A percentile compares a stretch with the other conserved stretches of the same genome.
phyloP scores from a whole-genome alignment of 2,888 invertebrate genomes.

The Gortyna flavago region DNA sequence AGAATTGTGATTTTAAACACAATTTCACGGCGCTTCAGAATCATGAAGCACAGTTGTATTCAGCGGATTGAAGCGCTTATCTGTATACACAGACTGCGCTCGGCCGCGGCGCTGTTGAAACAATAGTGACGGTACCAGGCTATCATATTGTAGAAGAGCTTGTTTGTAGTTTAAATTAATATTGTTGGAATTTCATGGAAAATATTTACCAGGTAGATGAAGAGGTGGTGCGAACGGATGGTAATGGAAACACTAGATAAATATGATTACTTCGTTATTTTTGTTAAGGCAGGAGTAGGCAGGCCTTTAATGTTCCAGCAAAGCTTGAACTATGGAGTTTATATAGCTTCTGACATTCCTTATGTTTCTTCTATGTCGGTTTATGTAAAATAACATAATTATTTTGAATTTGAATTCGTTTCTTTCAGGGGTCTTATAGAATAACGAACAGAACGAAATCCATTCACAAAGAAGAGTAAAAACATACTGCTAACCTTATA shows the following conservation, averaged over 20 bases:
- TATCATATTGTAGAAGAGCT: slow-evolving; percentile 35
- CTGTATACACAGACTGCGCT: slow-evolving; percentile 43
- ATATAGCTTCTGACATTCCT: neutral
- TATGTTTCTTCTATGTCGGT: no score
- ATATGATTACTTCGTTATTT: neutral
- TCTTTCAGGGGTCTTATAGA: neutral
- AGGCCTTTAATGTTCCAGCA: neutral
- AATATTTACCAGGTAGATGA: neutral
- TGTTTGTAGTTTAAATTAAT: slow-evolving; percentile 33
- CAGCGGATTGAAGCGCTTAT: slow-evolving; percentile 54
- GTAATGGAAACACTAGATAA: no score
- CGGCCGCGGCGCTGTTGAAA: slow-evolving; percentile 24
- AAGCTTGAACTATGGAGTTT: neutral
- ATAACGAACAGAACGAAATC: neutral
- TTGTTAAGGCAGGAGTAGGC: no score
- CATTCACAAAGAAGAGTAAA: neutral
- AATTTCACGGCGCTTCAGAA: slow-evolving; percentile 38
- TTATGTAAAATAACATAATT: neutral
- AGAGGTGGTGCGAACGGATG: neutral
- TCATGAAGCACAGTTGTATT: slow-evolving; percentile 40
- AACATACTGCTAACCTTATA: neutral
- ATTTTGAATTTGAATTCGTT: neutral
- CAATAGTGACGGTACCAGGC: slow-evolving; percentile 45
- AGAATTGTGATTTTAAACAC: slow-evolving; percentile 29
- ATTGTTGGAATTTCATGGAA: neutral